Evolutionary conservation across 2,888 invertebrate genomes (phyloP).

Genomic region (Syrista parreyssii): DNA sequence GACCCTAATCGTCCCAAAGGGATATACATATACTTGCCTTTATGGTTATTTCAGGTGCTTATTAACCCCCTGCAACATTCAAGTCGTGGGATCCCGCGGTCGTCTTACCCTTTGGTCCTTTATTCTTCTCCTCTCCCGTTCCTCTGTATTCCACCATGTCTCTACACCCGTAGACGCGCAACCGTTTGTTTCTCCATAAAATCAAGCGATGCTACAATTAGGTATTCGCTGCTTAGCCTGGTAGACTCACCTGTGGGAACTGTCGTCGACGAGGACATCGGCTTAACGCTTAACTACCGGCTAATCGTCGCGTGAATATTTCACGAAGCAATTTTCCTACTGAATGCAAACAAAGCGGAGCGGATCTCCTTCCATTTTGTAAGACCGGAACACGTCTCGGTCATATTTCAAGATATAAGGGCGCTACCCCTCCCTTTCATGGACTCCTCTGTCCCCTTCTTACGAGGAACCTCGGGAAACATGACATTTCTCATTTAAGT

Average conservation of each 20-base stretch:
- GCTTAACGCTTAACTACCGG: slow-evolving; percentile 23
- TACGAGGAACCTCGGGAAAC: neutral
- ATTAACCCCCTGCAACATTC: neutral
- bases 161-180: neutral
- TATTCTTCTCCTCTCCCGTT: neutral
- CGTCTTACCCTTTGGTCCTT: neutral
- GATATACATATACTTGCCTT: neutral
- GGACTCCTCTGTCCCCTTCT: neutral
- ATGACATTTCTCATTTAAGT: neutral
- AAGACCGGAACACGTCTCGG: neutral
- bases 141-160: neutral
- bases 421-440: neutral
- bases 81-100: neutral
- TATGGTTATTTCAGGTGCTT: neutral
- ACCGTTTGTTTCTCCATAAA: neutral
- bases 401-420: neutral
- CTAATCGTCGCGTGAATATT: slow-evolving; percentile 56
- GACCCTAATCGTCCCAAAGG: neutral
- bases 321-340: slow-evolving; percentile 45
- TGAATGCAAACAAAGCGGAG: slow-evolving; percentile 27
- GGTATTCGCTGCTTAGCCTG: neutral
- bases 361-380: neutral
- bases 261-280: neutral
- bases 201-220: neutral
- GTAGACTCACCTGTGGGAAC: neutral